These are phyloP conservation scores for Ormyrus pomaceus DNA, from an alignment of 2,888 invertebrate genomes.

Conservation along the genomic window DNA sequence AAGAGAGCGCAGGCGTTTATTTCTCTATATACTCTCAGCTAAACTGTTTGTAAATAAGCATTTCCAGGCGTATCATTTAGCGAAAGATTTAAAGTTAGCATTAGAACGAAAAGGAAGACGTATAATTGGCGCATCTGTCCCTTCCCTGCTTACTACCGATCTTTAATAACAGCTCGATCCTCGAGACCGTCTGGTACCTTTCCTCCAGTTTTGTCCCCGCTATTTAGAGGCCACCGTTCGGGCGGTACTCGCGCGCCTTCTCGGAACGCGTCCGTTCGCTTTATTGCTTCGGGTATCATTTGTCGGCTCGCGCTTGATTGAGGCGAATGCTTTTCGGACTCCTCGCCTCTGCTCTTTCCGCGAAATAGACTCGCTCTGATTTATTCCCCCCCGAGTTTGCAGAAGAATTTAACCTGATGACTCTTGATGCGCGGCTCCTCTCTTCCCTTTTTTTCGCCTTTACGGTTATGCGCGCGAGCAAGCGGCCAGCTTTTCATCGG, in stretches of 20 bases:
- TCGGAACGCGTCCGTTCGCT: conserved; percentile 17
- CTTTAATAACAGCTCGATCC: conserved; percentile 10
- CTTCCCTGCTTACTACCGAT: not conserved
- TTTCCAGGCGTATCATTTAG: too few species aligned
- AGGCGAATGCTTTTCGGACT: conserved; percentile 39
- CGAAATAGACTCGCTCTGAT: conserved; percentile 24
- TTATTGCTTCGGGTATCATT: conserved; percentile 40
- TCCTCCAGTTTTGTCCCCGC: conserved; percentile 14
- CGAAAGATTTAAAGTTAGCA: too few species aligned
- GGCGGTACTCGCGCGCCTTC: conserved; percentile 4
- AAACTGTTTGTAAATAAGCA: too few species aligned
- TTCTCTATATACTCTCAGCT: too few species aligned
- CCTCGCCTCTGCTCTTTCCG: conserved; percentile 21
- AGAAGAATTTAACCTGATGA: conserved; percentile 22
- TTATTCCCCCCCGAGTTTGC: conserved; percentile 18
- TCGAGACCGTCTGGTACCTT: conserved; percentile 5
- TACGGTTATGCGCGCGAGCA: not conserved
- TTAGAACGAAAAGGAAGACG: too few species aligned
- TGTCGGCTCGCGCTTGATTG: conserved; percentile 38
- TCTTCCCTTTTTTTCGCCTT: not conserved
- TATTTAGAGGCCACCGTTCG: conserved; percentile 7
- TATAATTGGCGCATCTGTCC: not conserved
- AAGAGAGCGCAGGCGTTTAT: too few species aligned
- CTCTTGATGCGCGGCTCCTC: not conserved
- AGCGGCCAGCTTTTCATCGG: too few species aligned